phyloP scores from a whole-genome alignment of 2,888 invertebrate genomes.

The Drosophila tripunctata region DNA sequence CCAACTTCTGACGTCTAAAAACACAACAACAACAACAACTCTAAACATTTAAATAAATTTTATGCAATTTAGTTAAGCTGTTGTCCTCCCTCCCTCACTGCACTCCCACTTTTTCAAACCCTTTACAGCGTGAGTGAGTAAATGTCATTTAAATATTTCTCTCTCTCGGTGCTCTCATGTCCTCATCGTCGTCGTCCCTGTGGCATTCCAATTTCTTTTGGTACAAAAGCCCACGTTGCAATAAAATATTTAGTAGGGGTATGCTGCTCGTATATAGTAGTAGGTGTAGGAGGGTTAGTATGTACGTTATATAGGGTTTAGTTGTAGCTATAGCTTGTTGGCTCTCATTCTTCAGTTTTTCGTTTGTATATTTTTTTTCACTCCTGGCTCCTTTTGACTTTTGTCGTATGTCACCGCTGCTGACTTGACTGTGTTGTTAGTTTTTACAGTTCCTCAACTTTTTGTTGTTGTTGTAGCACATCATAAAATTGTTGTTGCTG shows the following conservation, averaged over 20 bases:
- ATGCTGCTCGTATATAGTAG: background rate
- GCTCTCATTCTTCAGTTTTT: constrained; percentile 51
- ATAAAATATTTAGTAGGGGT: constrained; percentile 69
- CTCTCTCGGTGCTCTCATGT: constrained; percentile 45
- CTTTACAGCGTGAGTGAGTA: constrained; percentile 67
- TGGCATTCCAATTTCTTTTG: constrained; percentile 76
- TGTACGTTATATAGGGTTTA: background rate
- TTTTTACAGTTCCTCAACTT: constrained; percentile 50
- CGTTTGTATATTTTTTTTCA: constrained; percentile 39
- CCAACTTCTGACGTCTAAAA: no score
- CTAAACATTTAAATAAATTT: constrained; percentile 77
- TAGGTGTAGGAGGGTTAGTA: background rate
- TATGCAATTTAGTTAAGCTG: constrained; percentile 80
- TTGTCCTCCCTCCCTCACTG: constrained; percentile 20
- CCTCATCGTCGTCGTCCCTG: constrained; percentile 49
- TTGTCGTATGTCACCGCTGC: constrained; percentile 71
- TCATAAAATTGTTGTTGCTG: constrained; percentile 63
- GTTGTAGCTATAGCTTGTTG: constrained; percentile 15
- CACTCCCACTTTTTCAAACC: background rate
- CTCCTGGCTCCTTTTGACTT: constrained; percentile 53
- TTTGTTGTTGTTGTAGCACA: constrained; percentile 58
- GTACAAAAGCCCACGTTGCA: constrained; percentile 36
- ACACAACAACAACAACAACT: background rate
- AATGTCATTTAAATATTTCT: constrained; percentile 78
- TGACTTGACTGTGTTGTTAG: constrained; percentile 78